Conservation (phyloP, 2,797 vertebrate genomes). For the Pristis pectinata region DNA sequence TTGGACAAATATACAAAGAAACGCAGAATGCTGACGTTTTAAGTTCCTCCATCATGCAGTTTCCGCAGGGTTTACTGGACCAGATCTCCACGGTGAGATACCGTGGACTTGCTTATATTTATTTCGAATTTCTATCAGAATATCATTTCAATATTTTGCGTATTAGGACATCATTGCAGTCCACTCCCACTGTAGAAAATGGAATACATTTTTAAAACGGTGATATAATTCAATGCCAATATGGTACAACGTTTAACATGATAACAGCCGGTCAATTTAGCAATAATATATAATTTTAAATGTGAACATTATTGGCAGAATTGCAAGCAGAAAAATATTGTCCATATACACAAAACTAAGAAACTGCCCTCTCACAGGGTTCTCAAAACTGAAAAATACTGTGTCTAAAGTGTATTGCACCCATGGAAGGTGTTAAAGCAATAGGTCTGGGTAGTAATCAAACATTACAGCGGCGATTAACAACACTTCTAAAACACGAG, state of each 20-base stretch:
- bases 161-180: neutral
- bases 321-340: neutral
- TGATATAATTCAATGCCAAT: neutral
- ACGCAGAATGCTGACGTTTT: neutral
- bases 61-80: no score
- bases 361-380: neutral
- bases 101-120: neutral
- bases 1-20: neutral
- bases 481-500: no score
- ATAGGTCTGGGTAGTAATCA: neutral
- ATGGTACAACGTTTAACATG: neutral
- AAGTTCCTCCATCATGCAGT: no score
- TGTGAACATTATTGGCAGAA: neutral
- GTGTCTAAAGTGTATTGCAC: neutral
- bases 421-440: neutral
- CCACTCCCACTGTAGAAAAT: neutral
- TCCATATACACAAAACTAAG: neutral
- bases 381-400: neutral
- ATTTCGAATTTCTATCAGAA: neutral
- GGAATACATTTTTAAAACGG: neutral
- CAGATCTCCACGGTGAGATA: no score
- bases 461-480: neutral
- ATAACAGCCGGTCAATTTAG: neutral
- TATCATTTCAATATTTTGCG: neutral
- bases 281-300: neutral